Evolutionary conservation across 1,140 invertebrate species (phyloP).

Genomic region (Riptortus pedestris): DNA sequence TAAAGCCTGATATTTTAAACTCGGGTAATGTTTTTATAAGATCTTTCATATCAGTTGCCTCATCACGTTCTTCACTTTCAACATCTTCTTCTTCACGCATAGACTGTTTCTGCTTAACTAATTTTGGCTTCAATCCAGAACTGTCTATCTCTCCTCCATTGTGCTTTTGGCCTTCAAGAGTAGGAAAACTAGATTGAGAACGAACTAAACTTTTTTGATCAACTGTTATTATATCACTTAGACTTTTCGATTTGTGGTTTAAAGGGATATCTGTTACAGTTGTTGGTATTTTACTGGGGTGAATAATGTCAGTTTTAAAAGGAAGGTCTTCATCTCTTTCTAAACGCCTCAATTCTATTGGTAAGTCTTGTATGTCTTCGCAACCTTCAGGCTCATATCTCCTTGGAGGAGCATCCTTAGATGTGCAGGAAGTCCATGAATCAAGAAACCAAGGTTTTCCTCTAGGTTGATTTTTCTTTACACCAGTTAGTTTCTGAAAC

Average conservation of each 20-base stretch:
- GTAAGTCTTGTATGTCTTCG: slow-evolving; percentile 60
- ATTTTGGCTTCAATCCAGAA: slow-evolving; percentile 43
- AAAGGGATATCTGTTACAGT: slow-evolving; percentile 35
- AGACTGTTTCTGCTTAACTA: slow-evolving; percentile 71
- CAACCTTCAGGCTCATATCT: slow-evolving; percentile 44
- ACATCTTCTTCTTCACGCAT: slow-evolving; percentile 50
- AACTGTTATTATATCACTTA: slow-evolving; percentile 56
- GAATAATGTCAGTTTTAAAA: slow-evolving; percentile 41
- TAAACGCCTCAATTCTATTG: slow-evolving; percentile 76
- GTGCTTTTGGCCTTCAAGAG: slow-evolving; percentile 40
- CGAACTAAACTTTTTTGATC: slow-evolving; percentile 53
- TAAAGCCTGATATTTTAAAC: slow-evolving; percentile 41
- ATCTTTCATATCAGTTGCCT: slow-evolving; percentile 52
- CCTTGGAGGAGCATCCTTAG: slow-evolving; percentile 43
- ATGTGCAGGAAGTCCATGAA: slow-evolving; percentile 52
- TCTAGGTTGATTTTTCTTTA: slow-evolving; percentile 46
- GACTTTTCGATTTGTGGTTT: slow-evolving; percentile 64
- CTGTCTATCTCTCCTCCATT: slow-evolving; percentile 23
- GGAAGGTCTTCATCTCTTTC: slow-evolving; percentile 53
- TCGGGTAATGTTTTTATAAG: slow-evolving; percentile 49
- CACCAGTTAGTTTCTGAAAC: slow-evolving; percentile 60
- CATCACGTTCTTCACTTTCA: slow-evolving; percentile 48
- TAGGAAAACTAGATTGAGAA: slow-evolving; percentile 62
- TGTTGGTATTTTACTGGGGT: slow-evolving; percentile 39
- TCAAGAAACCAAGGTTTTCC: slow-evolving; percentile 64